Percentiles rank a stretch among this genome's conserved stretches.
phyloP scores from a whole-genome alignment of 2,888 invertebrate genomes.

The Sarcophaga rosellei region DNA sequence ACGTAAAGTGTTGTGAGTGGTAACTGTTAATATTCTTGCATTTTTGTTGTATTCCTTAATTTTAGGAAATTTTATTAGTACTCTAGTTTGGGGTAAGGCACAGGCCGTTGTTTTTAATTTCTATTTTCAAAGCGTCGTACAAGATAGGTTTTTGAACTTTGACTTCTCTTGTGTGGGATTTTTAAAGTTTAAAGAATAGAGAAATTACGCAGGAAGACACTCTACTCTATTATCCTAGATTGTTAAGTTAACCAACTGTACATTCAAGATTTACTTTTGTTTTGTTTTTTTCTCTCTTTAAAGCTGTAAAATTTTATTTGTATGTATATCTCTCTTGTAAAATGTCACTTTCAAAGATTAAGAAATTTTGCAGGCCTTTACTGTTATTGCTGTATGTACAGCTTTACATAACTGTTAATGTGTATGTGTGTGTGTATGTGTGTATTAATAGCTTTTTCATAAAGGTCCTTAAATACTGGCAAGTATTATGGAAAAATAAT shows the following conservation, averaged over 20 bases:
- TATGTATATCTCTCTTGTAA: too few relatives aligned
- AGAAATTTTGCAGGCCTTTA: slow-evolving; percentile 19
- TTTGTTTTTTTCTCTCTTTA: too few relatives aligned
- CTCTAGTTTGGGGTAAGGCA: background rate
- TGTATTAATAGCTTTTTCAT: too few relatives aligned
- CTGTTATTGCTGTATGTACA: background rate
- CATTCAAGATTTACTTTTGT: too few relatives aligned
- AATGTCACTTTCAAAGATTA: too few relatives aligned
- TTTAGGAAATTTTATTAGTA: slow-evolving; percentile 3
- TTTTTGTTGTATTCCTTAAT: background rate
- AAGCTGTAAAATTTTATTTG: too few relatives aligned
- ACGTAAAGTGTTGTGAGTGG: too few relatives aligned
- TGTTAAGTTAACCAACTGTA: too few relatives aligned
- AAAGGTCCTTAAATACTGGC: too few relatives aligned
- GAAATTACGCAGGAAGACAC: background rate
- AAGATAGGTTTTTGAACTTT: slow-evolving; percentile 65
- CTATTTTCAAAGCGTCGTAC: background rate
- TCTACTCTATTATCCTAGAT: too few relatives aligned
- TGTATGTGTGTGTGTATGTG: too few relatives aligned
- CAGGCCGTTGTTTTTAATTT: background rate
- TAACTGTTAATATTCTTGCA: too few relatives aligned
- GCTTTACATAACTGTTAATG: background rate
- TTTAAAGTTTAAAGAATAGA: slow-evolving; percentile 20
- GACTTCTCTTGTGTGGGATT: slow-evolving; percentile 56
- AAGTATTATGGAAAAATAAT: slow-evolving; percentile 56